Evolutionary conservation across 1,140 invertebrate genomes (phyloP), one percentile per base, ranked within the genome.

Genomic region (Teleopsis dalmanni): DNA sequence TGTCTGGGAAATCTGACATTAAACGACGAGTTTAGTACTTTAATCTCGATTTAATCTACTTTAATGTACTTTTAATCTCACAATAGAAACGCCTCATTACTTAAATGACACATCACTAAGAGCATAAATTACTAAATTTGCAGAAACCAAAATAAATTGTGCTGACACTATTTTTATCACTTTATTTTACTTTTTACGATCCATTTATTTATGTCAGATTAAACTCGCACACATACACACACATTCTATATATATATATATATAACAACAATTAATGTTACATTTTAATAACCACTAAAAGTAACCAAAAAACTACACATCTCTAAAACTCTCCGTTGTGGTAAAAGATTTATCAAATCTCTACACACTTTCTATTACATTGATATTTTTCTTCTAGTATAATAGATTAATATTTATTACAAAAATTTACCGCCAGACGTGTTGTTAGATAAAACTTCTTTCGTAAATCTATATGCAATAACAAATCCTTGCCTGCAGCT

Each of bases 361-460:
- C 27, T 40, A 22, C 41, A 31, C 35, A 41, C 25, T 51, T 46
- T 46, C 37, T 51, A 47, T 40, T 45, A 50, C 34, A 46, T 16
- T 16, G 5, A 27, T 2, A 34, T 34, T 23, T 27, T 16, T 40
- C 33, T 14, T 45, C 22, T 46, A 49, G 44, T 49, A 53, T 23
- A 33, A 33, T 47, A 26, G 27, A 4, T 33, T 37, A 23, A 44
- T 11, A 22, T 33, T 16, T 31, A 47, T 21, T 48, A 11, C 16
- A 34, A 40, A 18, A 18, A 52, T 35, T 44, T 48, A 54, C 52
- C 45, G 25, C 27, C 23, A 54, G 18, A 16, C 22, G 38, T 7
- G 52, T 54, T 26, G 45, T 48, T 34, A 43, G 51, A 9, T 31
- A 10, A 51, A 51, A 54, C 25, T 48, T 51, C 21, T 47, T 35